Conservation (phyloP, 2,888 invertebrate genomes). For the Isoperla grammatica region DNA sequence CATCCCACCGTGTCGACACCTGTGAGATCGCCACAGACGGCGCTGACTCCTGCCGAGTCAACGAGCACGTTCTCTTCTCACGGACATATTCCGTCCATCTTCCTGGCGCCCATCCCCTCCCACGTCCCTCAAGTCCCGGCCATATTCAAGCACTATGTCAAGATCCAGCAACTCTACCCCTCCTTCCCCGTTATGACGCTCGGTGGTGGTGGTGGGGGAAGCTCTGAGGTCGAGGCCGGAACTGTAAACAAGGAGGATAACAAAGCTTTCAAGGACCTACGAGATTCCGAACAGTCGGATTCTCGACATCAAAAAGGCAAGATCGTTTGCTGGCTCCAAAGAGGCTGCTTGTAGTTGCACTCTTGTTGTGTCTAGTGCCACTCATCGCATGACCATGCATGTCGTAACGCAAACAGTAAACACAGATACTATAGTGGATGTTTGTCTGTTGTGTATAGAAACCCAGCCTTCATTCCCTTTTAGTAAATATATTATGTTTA, state of each 20-base stretch:
- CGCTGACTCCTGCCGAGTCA: background rate
- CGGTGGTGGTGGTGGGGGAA: background rate
- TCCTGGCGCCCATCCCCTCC: slow-evolving; percentile 22
- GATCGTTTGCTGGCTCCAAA: slow-evolving; percentile 11
- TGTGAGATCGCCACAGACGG: background rate
- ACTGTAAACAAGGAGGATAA: background rate
- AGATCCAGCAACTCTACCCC: slow-evolving; percentile 72
- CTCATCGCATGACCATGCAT: slow-evolving; percentile 1
- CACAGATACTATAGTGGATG: too few species aligned
- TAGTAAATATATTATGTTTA: too few species aligned
- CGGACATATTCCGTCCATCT: slow-evolving; percentile 13
- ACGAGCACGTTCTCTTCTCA: background rate
- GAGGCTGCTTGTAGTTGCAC: background rate
- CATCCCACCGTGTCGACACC: slow-evolving; percentile 12
- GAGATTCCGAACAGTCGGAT: background rate
- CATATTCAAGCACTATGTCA: slow-evolving; percentile 66
- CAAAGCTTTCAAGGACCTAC: slow-evolving; percentile 8
- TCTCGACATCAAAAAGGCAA: slow-evolving; percentile 31
- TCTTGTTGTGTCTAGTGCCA: background rate
- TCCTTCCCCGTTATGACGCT: slow-evolving; percentile 32
- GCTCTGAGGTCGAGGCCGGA: background rate
- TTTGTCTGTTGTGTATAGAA: too few species aligned
- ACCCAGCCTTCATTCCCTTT: too few species aligned
- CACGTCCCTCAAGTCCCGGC: slow-evolving; percentile 54
- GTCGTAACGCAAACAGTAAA: too few species aligned